Evolutionary conservation across 1,140 invertebrate genomes (phyloP).

Genomic region (Heliconius hewitsoni): DNA sequence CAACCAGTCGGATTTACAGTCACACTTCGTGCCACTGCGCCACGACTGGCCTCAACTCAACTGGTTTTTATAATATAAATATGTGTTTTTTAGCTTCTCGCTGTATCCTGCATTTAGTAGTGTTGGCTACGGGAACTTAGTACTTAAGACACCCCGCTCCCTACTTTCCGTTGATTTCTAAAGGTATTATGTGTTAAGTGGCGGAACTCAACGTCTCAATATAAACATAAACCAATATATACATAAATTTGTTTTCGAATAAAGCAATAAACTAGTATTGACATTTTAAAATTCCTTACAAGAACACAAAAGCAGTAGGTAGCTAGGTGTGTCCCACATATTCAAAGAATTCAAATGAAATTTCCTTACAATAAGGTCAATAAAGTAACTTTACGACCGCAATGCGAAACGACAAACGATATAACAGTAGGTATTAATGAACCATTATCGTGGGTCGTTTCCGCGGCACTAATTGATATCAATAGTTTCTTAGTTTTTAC

Average conservation of each 20-base stretch:
- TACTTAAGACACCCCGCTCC: no score
- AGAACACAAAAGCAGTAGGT: neutral
- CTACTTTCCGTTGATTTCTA: no score
- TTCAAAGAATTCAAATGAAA: neutral
- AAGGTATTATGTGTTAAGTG: no score
- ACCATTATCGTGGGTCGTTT: slow-evolving; percentile 30
- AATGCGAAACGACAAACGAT: slow-evolving; percentile 33
- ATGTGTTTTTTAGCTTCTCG: no score
- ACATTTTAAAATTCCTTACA: neutral
- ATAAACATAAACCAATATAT: no score
- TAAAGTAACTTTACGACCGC: slow-evolving; percentile 12
- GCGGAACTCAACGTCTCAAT: no score
- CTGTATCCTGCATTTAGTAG: no score
- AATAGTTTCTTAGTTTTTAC: slow-evolving; percentile 44
- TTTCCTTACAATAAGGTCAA: slow-evolving; percentile 4
- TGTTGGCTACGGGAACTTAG: no score
- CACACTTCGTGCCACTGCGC: no score
- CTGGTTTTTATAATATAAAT: no score
- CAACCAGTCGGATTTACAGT: no score
- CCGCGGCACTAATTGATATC: slow-evolving; percentile 43
- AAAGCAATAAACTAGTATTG: neutral
- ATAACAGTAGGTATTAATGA: slow-evolving; percentile 35
- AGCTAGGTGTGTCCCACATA: neutral
- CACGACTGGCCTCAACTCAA: no score
- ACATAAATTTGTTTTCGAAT: neutral